Base-by-base conservation (phyloP, 2,888 invertebrate species). In the Drosophila maculinotata region DNA sequence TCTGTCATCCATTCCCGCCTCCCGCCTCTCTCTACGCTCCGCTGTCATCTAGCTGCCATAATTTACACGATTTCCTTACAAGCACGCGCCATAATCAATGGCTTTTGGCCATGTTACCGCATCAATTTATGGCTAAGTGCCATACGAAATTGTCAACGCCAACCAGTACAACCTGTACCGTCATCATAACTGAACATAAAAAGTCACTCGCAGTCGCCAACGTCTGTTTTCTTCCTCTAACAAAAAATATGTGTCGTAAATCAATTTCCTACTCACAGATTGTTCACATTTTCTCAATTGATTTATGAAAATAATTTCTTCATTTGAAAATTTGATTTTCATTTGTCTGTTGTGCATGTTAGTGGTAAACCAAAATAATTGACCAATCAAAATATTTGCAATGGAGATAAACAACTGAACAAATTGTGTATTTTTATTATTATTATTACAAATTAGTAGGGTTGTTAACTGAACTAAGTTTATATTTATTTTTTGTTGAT, bases 51-150 rank as follows among this genome's bases (percentile, higher is more conserved):
- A 9, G 2, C 42, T 20, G 7, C 62, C 66, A 83, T 80, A 71
- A 80, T 71, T 75, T 58, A 66, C 47, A 41, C 78, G 49, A 87
- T 84, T 81, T 81, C 87, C 81, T 80, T 77, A 86, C 87, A 62
- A 65, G 84, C 81, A 74, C 79, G 75, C 71, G 68, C 71, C 76
- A 52, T 49, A 83, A 71, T 75, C 78, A 78, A 51, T 42, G 52
- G 30, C 58, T 79, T 62, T 62, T 42, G 63, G 44, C 41, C 30
- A 68, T 59, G 39, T 62, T 45, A 53, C 66, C 57, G 66, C 79
- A 84, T 59, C 68, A 58, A 78, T 72, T 80, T 77, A 67, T 77
- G 42, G 78, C 60, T 59, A 63, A 63, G 60, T 60, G 65, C 6
- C 47, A 17, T 14, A 47, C 56, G 49, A 74, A 70, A 76, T 63